Evolutionary conservation across 2,888 invertebrate genomes (phyloP).

Genomic region (Eristalis intricaria): DNA sequence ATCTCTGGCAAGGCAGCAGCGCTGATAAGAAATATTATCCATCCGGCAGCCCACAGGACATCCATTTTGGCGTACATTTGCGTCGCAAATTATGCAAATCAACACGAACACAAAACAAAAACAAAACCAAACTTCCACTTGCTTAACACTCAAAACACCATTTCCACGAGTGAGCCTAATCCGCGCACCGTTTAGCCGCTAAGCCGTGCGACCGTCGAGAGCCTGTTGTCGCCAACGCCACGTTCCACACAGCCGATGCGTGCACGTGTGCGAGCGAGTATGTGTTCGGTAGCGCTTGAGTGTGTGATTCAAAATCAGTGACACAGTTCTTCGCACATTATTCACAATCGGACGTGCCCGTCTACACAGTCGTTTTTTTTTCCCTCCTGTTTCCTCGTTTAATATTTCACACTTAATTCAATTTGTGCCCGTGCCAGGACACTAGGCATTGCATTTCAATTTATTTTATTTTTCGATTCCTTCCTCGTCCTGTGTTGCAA

Average conservation of each 20-base stretch:
- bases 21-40: conserved; percentile 76
- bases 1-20: conserved; percentile 78
- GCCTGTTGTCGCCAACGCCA: neutral
- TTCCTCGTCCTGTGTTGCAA: neutral
- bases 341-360: conserved; percentile 3
- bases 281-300: neutral
- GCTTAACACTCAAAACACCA: conserved; percentile 5
- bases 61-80: conserved; percentile 71
- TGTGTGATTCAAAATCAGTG: conserved; percentile 45
- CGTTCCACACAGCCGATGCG: neutral
- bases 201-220: neutral
- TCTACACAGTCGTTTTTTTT: conserved; percentile 33
- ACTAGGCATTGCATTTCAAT: conserved; percentile 65
- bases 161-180: conserved; percentile 10
- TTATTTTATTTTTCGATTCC: conserved; percentile 36
- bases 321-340: conserved; percentile 34
- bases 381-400: conserved; percentile 11
- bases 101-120: conserved; percentile 14
- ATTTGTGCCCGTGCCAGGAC: conserved; percentile 61
- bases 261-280: neutral
- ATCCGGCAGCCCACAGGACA: conserved; percentile 73
- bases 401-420: conserved; percentile 70
- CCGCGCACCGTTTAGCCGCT: neutral
- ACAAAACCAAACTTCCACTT: conserved; percentile 3
- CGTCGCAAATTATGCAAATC: neutral